These are phyloP conservation scores for Brachionus rubens DNA, from an alignment of 1,140 invertebrate species.

Conservation along the genomic window DNA sequence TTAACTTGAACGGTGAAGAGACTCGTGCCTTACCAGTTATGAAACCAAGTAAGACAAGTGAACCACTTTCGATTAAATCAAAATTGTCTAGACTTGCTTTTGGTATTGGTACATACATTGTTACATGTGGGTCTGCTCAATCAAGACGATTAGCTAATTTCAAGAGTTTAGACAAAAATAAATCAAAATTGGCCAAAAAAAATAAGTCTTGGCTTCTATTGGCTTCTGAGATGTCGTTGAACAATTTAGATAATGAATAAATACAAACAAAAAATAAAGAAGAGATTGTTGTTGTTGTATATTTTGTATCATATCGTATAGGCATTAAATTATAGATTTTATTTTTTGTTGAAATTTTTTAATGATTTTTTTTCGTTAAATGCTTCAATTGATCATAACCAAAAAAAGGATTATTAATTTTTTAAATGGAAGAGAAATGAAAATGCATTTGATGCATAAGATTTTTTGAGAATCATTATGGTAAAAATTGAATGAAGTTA, in stretches of 20 bases:
- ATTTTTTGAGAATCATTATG: too few relatives aligned
- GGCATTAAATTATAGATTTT: too few relatives aligned
- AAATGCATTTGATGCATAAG: too few relatives aligned
- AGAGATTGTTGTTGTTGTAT: too few relatives aligned
- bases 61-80: constrained; percentile 1
- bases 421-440: too few relatives aligned
- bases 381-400: too few relatives aligned
- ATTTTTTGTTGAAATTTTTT: too few relatives aligned
- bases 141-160: constrained; percentile 38
- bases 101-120: constrained; percentile 22
- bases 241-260: neutral
- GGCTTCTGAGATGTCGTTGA: constrained; percentile 1
- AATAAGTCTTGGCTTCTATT: constrained; percentile 25
- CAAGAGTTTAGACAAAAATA: neutral
- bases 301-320: too few relatives aligned
- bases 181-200: constrained; percentile 9
- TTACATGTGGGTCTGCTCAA: constrained; percentile 23
- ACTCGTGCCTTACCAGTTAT: neutral
- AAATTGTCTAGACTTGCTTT: constrained; percentile 24
- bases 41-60: neutral
- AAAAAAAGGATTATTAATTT: too few relatives aligned
- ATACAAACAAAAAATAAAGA: neutral
- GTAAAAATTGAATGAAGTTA: too few relatives aligned
- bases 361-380: too few relatives aligned
- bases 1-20: neutral